phyloP scores from a whole-genome alignment of 1,140 invertebrate species.

The Drosophila bifasciata region DNA sequence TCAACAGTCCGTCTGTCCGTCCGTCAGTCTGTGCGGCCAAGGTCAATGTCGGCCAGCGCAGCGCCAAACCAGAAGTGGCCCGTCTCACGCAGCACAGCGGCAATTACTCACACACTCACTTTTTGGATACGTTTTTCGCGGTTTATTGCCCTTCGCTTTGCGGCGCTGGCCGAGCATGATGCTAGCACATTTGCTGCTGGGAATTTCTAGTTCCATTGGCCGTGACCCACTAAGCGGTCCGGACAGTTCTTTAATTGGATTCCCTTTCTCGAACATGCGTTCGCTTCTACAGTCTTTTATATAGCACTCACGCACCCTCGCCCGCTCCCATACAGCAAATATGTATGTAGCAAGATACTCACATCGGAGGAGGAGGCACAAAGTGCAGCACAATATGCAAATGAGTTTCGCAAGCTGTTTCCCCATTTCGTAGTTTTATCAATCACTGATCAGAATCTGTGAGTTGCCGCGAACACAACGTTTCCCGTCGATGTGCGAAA shows the following conservation, averaged over 20 bases:
- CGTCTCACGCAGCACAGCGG: neutral
- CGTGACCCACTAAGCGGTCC: constrained; percentile 61
- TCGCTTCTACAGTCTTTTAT: constrained; percentile 67
- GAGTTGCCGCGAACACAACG: constrained; percentile 52
- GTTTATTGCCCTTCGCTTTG: constrained; percentile 78
- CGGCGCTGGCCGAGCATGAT: constrained; percentile 38
- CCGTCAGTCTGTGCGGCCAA: constrained; percentile 4
- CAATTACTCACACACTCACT: constrained; percentile 75
- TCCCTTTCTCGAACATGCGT: constrained; percentile 23
- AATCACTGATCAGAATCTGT: constrained; percentile 4
- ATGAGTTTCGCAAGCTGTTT: constrained; percentile 7
- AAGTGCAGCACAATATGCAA: constrained; percentile 10
- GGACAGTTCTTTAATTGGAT: constrained; percentile 45
- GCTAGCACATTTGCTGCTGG: constrained; percentile 51
- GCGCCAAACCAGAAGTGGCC: constrained; percentile 41
- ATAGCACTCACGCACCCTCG: no score
- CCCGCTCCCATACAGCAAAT: no score
- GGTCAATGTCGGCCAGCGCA: constrained; percentile 43
- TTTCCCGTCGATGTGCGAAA: constrained; percentile 62
- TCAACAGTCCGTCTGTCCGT: constrained; percentile 8
- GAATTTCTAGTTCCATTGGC: constrained; percentile 69
- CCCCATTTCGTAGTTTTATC: constrained; percentile 21
- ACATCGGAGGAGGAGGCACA: constrained; percentile 46
- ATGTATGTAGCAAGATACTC: constrained; percentile 41
- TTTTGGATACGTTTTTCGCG: constrained; percentile 52